Evolutionary conservation across 2,888 invertebrate species (phyloP), one percentile per base, ranked within the genome.

Genomic region (Nomada ruficornis): DNA sequence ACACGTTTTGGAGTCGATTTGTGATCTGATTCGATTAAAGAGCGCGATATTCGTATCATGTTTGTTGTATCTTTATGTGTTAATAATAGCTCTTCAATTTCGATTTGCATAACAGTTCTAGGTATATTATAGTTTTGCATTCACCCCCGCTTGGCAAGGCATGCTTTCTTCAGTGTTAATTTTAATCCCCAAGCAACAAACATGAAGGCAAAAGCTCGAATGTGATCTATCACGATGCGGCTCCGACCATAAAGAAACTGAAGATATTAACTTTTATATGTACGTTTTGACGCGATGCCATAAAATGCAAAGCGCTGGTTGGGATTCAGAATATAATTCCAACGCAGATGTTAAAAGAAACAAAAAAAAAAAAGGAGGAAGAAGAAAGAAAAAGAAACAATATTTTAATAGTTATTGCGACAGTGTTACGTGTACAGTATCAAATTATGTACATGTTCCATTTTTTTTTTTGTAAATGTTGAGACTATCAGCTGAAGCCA

Each of bases 1-100:
- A 75, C 13, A 29, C 50, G 50, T 86, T 74, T 71, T 82, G 67
- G 80, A 82, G 85, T 86, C 76, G 76, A 83, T 82, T 81, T 62
- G 84, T 80, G 72, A 84, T 81, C 72, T 59, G 67, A 75, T 87
- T 77, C 57, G 71, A 78, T 85, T 83, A 65, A 72, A 63, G 77
- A 69, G 81, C 65, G 73, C 65, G 77, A 85, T 86, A 86, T 89
- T 87, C 82, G 80, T 84, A 82, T 88, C 73, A 82, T 88, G 83
- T 82, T 89, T 86, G 84, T 87, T 87, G 83, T 89, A 86, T 65
- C 71, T 80, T 82, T 85, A 64, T 75, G 59, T 78, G 77, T 80
- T 84, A 69, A 74, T 80, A 50, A 79, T 82, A 83, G 63, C 54
- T 68, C 60, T 68, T 73, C 76, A 72, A 62, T 67, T 78, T 62